Base-by-base conservation (phyloP, 2,888 invertebrate species). In the Ernsta delagoae region DNA sequence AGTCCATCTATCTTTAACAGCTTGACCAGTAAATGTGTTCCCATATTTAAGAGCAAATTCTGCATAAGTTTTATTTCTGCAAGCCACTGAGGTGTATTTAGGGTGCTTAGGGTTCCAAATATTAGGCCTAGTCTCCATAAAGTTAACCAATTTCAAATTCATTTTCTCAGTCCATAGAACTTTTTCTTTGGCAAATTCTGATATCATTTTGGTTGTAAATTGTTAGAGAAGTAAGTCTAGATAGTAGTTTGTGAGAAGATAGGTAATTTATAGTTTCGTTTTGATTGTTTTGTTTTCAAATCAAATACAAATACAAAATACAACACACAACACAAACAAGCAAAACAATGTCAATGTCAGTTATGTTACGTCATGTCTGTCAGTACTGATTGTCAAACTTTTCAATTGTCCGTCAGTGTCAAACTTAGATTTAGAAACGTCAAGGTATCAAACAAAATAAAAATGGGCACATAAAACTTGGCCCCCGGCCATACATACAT, bases 1-100 rank as follows among this genome's bases (percentile, higher is more conserved):
- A 4, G 92, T 92, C 93, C 93, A 93, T 2, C 93, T 80, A 39
- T 91, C 89, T 74, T 91, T 93, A 6, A 92, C 93, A 41, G 92
- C 92, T 74, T 88, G 88, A 39, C 91, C 90, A 31, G 87, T 87
- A 70, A 93, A 89, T 59, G 87, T 84, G 65, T 91, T 81, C 0
- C 86, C 86, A 70, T 92, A 92, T 77, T 85, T 84, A 36, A 83
- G 76, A 1, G 92, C 91, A 73, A 92, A 93, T 73, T 90, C 87
- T 0, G 88, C 84, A 65, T 90, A 93, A 5, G 88, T 88, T 75
- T 83, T 81, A 68, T 92, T 91, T 72, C 87, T 81, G 43, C 77
- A 73, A 53, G 83, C 83, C 0, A 85, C 77, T 57, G 90, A 90
- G 48, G 90, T 88, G 71, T 92, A 92, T 74, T 90, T 90, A 1